Evolutionary conservation across 2,888 invertebrate genomes (phyloP).

Genomic region (Teinopalpus imperialis): DNA sequence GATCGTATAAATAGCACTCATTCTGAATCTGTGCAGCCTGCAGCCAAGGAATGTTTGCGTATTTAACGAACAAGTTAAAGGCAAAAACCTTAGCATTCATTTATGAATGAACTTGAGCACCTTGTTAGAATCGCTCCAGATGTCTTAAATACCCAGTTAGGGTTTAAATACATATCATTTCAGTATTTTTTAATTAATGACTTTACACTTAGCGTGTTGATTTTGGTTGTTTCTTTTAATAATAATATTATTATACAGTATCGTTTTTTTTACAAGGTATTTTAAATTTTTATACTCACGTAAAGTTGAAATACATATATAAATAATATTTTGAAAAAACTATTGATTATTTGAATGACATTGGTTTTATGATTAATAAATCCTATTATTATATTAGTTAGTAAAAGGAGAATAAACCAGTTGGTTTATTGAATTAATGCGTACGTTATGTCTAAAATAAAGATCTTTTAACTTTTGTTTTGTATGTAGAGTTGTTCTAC

Average conservation of each 20-base stretch:
- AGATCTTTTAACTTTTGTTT: too few species aligned
- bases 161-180: constrained; percentile 43
- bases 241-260: constrained; percentile 1
- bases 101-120: constrained; percentile 60
- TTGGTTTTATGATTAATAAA: too few species aligned
- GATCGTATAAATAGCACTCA: constrained; percentile 56
- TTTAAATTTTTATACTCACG: too few species aligned
- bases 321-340: too few species aligned
- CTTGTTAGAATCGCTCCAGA: constrained; percentile 68
- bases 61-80: constrained; percentile 64
- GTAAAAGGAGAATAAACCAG: too few species aligned
- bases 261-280: too few species aligned
- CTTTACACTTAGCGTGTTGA: constrained; percentile 27
- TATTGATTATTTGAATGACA: too few species aligned
- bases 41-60: constrained; percentile 54
- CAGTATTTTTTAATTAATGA: constrained; percentile 48
- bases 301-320: too few species aligned
- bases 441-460: too few species aligned
- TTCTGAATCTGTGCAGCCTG: constrained; percentile 39
- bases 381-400: too few species aligned
- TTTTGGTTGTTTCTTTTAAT: constrained; percentile 3
- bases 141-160: constrained; percentile 62
- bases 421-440: too few species aligned
- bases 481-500: too few species aligned
- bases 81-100: constrained; percentile 57